A percentile compares a stretch with the other conserved stretches of the same genome.
Evolutionary conservation across 2,113 vertebrate genomes (phyloP).

Genomic region (Glaucomys volans): DNA sequence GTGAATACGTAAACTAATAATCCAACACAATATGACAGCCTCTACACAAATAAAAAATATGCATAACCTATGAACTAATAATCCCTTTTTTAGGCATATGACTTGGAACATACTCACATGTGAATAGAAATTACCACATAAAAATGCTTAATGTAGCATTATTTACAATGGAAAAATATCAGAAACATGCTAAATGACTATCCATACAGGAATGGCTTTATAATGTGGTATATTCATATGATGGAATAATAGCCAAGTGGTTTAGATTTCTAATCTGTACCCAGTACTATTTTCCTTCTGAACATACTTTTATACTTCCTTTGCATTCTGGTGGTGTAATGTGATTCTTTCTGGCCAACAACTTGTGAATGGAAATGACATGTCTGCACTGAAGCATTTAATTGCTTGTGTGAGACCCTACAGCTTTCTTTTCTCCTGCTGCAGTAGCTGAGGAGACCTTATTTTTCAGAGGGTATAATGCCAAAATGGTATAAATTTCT

Average conservation of each 20-base stretch:
- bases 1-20: not conserved
- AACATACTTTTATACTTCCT: not conserved
- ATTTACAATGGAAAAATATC: not conserved
- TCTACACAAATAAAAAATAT: not conserved
- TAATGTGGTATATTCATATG: not conserved
- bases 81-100: not conserved
- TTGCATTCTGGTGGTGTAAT: not conserved
- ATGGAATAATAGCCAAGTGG: not conserved
- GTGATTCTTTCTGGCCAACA: constrained; percentile 27
- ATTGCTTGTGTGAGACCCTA: not conserved
- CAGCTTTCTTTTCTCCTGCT: not conserved
- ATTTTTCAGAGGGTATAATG: not conserved
- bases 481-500: not conserved
- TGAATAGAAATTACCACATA: not conserved
- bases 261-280: not conserved
- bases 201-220: not conserved
- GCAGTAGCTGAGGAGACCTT: not conserved
- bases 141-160: not conserved
- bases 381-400: constrained; percentile 10
- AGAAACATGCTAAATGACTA: not conserved
- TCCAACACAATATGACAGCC: not conserved
- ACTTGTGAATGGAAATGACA: constrained; percentile 25
- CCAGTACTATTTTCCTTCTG: not conserved
- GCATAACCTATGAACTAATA: not conserved
- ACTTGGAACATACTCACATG: not conserved